phyloP scores from a whole-genome alignment of 2,797 vertebrate species.

The Myotis planiceps region DNA sequence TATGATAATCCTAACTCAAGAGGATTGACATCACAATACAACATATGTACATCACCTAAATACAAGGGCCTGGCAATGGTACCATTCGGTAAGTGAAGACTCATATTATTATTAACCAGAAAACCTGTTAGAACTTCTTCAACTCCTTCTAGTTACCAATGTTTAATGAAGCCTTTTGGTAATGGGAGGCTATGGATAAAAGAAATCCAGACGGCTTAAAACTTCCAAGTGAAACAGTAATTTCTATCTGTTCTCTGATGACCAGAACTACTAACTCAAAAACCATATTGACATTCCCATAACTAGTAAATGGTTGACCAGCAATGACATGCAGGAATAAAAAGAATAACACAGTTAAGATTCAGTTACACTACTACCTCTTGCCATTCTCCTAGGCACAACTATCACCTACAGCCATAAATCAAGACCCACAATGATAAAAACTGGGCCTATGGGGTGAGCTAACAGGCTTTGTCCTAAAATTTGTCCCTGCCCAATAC shows the following conservation, averaged over 20 bases:
- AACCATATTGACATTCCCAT: neutral
- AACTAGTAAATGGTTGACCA: slow-evolving; percentile 9
- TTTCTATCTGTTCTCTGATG: neutral
- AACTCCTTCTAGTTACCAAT: neutral
- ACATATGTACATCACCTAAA: neutral
- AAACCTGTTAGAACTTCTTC: slow-evolving; percentile 19
- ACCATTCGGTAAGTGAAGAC: neutral
- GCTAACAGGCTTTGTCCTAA: neutral
- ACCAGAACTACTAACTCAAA: slow-evolving; percentile 24
- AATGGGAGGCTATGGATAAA: neutral
- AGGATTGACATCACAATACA: neutral
- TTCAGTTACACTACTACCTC: neutral
- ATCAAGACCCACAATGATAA: neutral
- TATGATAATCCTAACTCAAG: neutral
- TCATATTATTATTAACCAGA: neutral
- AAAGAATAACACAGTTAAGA: neutral
- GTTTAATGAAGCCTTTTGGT: neutral
- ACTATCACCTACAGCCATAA: neutral
- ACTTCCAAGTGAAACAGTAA: neutral
- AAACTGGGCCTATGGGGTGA: neutral
- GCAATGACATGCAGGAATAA: neutral
- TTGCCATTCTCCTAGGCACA: neutral
- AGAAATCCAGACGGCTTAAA: slow-evolving; percentile 32
- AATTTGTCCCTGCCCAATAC: neutral
- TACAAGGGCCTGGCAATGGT: neutral